Evolutionary conservation across 2,113 vertebrate species (phyloP).

Genomic region (Oryzias celebensis): DNA sequence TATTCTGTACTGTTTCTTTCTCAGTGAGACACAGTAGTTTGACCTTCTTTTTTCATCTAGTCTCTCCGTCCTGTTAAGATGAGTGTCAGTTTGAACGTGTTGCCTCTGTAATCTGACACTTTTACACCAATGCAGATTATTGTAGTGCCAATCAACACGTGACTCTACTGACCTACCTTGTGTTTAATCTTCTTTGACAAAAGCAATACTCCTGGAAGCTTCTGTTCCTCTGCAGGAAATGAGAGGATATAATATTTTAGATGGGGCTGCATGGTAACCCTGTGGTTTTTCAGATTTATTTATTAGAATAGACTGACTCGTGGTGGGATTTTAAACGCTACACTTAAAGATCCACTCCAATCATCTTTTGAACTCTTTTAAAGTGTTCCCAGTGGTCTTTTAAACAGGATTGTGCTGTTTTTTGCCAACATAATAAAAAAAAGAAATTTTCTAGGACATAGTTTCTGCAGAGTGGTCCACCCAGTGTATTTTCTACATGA

Average conservation of each 20-base stretch:
- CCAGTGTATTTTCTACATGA: too few relatives aligned
- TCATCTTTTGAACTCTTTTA: too few relatives aligned
- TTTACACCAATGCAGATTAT: slow-evolving; percentile 6
- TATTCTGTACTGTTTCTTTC: slow-evolving; percentile 10
- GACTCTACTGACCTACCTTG: slow-evolving; percentile 11
- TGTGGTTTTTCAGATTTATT: too few relatives aligned
- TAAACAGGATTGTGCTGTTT: too few relatives aligned
- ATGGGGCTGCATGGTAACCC: too few relatives aligned
- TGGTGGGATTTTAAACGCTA: too few relatives aligned
- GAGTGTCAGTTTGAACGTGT: slow-evolving; percentile 26
- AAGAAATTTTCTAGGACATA: too few relatives aligned
- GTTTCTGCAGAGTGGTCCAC: too few relatives aligned
- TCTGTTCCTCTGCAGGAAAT: background rate
- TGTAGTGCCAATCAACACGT: slow-evolving; percentile 18
- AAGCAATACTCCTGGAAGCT: background rate
- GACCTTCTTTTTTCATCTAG: slow-evolving; percentile 41
- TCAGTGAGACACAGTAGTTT: slow-evolving; percentile 27
- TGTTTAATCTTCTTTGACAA: slow-evolving; percentile 8
- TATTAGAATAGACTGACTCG: too few relatives aligned
- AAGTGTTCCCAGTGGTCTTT: too few relatives aligned
- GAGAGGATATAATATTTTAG: background rate
- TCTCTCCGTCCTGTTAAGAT: background rate
- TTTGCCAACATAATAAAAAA: too few relatives aligned
- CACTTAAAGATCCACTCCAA: too few relatives aligned
- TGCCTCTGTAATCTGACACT: slow-evolving; percentile 23